These are phyloP conservation scores for Odocoileus hemionus DNA, from an alignment of 2,113 vertebrate species.

Conservation along the genomic window DNA sequence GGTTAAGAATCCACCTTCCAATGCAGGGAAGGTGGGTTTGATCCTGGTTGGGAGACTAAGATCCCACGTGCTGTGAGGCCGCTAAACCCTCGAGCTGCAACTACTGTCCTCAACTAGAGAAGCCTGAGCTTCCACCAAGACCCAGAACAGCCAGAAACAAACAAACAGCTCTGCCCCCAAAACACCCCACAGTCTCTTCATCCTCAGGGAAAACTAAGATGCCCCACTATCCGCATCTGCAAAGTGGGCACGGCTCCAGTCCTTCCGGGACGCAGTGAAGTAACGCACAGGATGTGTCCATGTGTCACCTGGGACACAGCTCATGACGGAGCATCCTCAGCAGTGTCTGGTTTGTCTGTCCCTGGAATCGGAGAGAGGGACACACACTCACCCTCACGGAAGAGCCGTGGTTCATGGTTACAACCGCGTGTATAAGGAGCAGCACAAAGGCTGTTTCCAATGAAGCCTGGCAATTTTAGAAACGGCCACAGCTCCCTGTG, in stretches of 20 bases:
- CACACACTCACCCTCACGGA: accelerated
- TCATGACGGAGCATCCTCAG: not conserved
- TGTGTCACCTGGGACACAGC: accelerated
- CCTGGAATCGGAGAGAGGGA: not conserved
- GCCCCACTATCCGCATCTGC: not conserved
- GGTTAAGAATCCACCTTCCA: not conserved
- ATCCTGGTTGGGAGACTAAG: not conserved
- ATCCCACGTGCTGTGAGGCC: not conserved
- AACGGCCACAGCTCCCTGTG: not conserved
- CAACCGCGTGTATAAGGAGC: accelerated
- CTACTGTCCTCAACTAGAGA: not conserved
- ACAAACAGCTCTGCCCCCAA: not conserved
- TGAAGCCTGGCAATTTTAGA: not conserved
- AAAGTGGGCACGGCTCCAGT: not conserved
- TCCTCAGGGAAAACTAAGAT: not conserved
- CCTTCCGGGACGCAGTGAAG: too few relatives aligned
- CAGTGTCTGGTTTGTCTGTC: not conserved
- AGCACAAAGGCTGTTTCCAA: not conserved
- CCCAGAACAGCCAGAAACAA: not conserved
- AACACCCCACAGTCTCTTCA: accelerated
- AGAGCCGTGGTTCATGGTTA: not conserved
- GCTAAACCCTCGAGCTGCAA: too few relatives aligned
- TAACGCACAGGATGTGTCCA: accelerated
- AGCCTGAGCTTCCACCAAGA: not conserved
- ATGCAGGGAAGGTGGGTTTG: not conserved